Evolutionary conservation across 92 coral and sea anemone species (phyloP).

Genomic region (Montipora capitata): DNA sequence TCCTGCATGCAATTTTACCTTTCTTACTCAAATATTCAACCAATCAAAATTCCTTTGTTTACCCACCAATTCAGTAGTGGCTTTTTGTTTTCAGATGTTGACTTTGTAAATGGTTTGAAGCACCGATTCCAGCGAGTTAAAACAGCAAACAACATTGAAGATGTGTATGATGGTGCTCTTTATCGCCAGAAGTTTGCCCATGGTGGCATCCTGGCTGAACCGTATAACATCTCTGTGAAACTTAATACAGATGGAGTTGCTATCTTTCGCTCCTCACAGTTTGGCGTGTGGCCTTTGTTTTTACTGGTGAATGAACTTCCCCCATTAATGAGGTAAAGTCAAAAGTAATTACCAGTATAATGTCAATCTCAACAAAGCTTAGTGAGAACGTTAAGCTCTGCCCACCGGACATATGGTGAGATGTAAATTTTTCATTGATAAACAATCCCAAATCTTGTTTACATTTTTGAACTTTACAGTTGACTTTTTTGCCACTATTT

Average conservation of each 20-base stretch:
- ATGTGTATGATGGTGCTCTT: no score
- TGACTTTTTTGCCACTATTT: background rate
- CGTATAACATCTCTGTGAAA: no score
- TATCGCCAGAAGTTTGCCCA: no score
- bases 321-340: background rate
- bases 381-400: conserved; percentile 18
- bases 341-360: conserved; percentile 6
- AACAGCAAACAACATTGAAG: no score
- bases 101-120: no score
- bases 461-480: background rate
- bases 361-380: background rate
- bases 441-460: background rate
- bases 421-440: conserved; percentile 4
- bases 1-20: background rate
- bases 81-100: background rate
- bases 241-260: no score
- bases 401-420: conserved; percentile 12
- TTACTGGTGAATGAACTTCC: background rate
- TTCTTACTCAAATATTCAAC: conserved; percentile 4
- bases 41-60: conserved; percentile 4
- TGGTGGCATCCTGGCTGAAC: no score
- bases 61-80: background rate
- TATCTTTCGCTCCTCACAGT: no score
- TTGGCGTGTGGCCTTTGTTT: background rate
- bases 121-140: no score